Percentiles rank a stretch among this genome's conserved stretches.
These are phyloP conservation scores for Leptinotarsa texana DNA, from an alignment of 1,140 invertebrate genomes.

Conservation along the genomic window DNA sequence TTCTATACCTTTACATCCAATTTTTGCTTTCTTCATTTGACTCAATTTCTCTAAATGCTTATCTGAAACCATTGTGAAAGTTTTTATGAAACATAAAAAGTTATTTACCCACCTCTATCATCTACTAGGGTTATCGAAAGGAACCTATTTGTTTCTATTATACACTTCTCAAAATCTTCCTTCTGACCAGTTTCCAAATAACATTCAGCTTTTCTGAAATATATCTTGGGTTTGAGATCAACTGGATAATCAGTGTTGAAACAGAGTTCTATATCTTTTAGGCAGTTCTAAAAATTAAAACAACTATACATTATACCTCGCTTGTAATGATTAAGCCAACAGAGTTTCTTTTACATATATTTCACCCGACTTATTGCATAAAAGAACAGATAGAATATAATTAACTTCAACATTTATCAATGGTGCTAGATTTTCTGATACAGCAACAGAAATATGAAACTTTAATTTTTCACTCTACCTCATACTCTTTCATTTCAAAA, in stretches of 20 bases:
- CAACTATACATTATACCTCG: not conserved
- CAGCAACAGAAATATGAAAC: slow-evolving; percentile 11
- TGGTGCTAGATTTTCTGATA: not conserved
- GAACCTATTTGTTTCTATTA: slow-evolving; percentile 38
- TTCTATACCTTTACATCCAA: slow-evolving; percentile 32
- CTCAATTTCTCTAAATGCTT: slow-evolving; percentile 40
- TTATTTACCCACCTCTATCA: slow-evolving; percentile 40
- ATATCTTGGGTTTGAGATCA: slow-evolving; percentile 46
- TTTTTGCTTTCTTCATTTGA: slow-evolving; percentile 37
- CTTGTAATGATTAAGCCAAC: too few relatives aligned
- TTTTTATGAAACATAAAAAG: not conserved
- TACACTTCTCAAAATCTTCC: slow-evolving; percentile 41
- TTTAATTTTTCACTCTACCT: slow-evolving; percentile 28
- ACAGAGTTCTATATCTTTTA: slow-evolving; percentile 48
- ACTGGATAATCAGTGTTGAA: slow-evolving; percentile 44
- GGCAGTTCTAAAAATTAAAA: slow-evolving; percentile 42
- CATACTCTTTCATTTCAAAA: slow-evolving; percentile 47
- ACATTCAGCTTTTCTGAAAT: slow-evolving; percentile 45
- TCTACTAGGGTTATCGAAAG: slow-evolving; percentile 32
- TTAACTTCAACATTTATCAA: too few relatives aligned
- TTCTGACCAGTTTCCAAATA: slow-evolving; percentile 40
- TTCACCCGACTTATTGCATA: too few relatives aligned
- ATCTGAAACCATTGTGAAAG: slow-evolving; percentile 32
- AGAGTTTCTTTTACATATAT: too few relatives aligned
- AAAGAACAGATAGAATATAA: too few relatives aligned